Base-by-base conservation (phyloP, 2,888 invertebrate genomes). In the Nasonovia ribisnigri region DNA sequence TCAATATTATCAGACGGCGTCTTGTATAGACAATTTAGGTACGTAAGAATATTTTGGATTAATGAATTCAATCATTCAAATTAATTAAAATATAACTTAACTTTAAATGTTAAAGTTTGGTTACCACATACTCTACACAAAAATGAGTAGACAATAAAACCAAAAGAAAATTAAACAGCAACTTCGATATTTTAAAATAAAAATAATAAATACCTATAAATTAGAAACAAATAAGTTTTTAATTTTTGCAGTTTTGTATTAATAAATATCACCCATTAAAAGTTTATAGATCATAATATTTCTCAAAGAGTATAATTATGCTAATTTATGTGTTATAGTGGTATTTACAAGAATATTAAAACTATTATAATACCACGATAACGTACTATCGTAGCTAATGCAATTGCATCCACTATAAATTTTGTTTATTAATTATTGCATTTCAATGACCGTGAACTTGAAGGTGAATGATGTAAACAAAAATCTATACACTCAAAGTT, bases 401-500 rank as follows among this genome's bases (percentile, higher is more conserved):
- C 24, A 54, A 54, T 84, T 43, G 4, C 26, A 86, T 86, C 43
- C 3, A n/a, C 10, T 60, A 46, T 48, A 67, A 46, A 67, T 11
- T 5, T n/a, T 54, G 86, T 87, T 92, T 92, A 88, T 88, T 67
- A 88, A 88, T 90, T 84, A 86, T 89, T 84, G 84, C 42, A 46
- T 42, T 60, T 24, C 93, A 29, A n/a, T 60, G 90, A 24, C 93
- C 93, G 48, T 93, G 93, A 93, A 93, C 93, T 93, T 90, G 93
- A 54, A 57, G 60, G 54, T 43, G 51, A 10, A 51, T 84, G 84
- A 84, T 84, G 67, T 29, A 42, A 88, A 51, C 77, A 88, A 88
- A 93, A 90, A 93, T 93, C 90, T 67, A 93, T 93, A 93, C 57
- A n/a, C 54, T 42, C 60, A 86, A 93, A 86, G 90, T 93, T 93